phyloP scores from a whole-genome alignment of 2,888 invertebrate genomes.

The Sicus ferrugineus region DNA sequence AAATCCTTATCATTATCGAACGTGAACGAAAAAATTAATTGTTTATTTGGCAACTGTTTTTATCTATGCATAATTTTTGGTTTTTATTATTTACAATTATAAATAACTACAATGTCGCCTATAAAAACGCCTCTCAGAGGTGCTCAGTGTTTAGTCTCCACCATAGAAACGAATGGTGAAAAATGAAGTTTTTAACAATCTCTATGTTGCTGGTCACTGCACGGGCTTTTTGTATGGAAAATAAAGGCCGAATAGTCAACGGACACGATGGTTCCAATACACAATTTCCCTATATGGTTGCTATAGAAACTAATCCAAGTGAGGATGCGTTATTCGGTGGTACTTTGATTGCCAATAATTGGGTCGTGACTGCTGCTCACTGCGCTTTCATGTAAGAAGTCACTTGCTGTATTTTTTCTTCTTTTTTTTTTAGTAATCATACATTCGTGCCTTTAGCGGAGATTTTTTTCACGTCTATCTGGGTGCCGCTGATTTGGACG shows the following conservation, averaged over 20 bases:
- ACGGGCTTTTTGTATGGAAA: background rate
- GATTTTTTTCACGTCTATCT: background rate
- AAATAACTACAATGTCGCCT: too few species aligned
- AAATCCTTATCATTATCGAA: too few species aligned
- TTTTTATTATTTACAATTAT: too few species aligned
- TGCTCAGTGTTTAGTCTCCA: too few species aligned
- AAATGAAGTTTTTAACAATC: background rate
- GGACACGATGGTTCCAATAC: background rate
- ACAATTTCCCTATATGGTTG: conserved; percentile 2
- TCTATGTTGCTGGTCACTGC: background rate
- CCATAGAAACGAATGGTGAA: too few species aligned
- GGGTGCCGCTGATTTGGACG: background rate
- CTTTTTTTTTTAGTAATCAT: background rate
- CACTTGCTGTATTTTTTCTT: background rate
- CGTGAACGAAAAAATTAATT: too few species aligned
- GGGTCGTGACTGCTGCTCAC: conserved; percentile 1
- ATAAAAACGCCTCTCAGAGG: too few species aligned
- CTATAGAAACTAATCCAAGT: background rate
- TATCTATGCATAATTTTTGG: too few species aligned
- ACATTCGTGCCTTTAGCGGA: background rate
- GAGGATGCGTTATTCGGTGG: background rate
- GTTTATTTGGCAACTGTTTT: too few species aligned
- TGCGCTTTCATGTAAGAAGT: background rate
- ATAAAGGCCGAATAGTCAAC: background rate
- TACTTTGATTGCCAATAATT: background rate